These are phyloP conservation scores for Ceraclea dissimilis DNA, from an alignment of 2,888 invertebrate genomes.

Conservation along the genomic window DNA sequence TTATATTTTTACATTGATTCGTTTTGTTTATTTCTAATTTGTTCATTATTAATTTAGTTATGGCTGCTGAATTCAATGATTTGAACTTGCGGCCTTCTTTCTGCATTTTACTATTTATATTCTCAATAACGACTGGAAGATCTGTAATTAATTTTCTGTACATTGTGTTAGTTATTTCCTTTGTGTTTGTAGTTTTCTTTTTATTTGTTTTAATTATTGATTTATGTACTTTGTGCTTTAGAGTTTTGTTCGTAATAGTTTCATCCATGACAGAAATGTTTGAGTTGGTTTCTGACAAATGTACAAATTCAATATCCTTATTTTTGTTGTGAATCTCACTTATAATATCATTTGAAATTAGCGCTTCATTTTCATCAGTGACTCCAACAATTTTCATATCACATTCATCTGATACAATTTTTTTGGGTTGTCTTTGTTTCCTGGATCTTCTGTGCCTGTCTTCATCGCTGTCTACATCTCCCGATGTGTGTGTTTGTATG, in stretches of 20 bases:
- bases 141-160: background rate
- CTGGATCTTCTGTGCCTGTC: conserved; percentile 32
- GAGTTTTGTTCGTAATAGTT: background rate
- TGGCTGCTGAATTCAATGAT: background rate
- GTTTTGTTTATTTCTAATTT: conserved; percentile 14
- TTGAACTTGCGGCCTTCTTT: background rate
- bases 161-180: background rate
- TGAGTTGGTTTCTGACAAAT: background rate
- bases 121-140: conserved; percentile 3
- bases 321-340: background rate
- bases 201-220: background rate
- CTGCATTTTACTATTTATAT: background rate
- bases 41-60: conserved; percentile 14
- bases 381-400: background rate
- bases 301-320: too few relatives aligned
- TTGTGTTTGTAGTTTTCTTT: background rate
- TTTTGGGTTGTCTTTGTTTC: conserved; percentile 46
- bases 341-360: background rate
- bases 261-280: background rate
- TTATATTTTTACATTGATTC: conserved; percentile 1
- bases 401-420: conserved; percentile 32
- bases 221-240: too few relatives aligned
- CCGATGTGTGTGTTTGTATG: background rate
- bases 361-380: background rate
- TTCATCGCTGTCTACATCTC: conserved; percentile 27